These are phyloP conservation scores for Taenaris catops DNA, from an alignment of 2,888 invertebrate genomes.

Conservation along the genomic window DNA sequence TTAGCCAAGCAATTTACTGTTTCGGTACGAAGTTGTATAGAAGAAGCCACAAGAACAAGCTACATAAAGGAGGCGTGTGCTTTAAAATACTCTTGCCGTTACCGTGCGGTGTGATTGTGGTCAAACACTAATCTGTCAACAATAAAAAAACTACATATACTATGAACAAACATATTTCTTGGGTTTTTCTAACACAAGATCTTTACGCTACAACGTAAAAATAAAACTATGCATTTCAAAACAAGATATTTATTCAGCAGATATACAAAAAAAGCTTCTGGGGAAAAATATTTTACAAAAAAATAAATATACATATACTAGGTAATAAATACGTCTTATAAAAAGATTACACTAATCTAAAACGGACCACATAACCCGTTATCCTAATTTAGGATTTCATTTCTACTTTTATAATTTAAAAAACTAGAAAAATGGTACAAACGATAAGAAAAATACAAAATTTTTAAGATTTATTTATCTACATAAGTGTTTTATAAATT, in stretches of 20 bases:
- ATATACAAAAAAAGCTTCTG: background rate
- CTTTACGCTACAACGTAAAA: background rate
- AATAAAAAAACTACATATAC: background rate
- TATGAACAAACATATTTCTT: background rate
- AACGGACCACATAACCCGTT: constrained; percentile 46
- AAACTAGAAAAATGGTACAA: background rate
- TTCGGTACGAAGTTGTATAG: no score
- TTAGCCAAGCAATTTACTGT: no score
- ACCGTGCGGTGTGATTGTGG: no score
- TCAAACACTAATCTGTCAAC: no score
- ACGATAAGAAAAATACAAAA: background rate
- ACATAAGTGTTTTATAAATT: background rate
- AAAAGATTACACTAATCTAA: constrained; percentile 9
- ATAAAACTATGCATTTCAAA: background rate
- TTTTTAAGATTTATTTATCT: no score
- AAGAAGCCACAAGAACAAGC: no score
- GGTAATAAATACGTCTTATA: constrained; percentile 12
- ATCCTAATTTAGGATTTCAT: constrained; percentile 60
- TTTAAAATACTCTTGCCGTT: no score
- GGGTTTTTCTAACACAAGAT: no score
- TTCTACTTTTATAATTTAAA: constrained; percentile 1
- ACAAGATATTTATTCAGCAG: background rate
- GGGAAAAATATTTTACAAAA: no score
- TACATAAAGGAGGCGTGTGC: no score
- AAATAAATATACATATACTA: no score